Evolutionary conservation across 2,113 vertebrate species (phyloP).

Genomic region (Bettongia penicillata): DNA sequence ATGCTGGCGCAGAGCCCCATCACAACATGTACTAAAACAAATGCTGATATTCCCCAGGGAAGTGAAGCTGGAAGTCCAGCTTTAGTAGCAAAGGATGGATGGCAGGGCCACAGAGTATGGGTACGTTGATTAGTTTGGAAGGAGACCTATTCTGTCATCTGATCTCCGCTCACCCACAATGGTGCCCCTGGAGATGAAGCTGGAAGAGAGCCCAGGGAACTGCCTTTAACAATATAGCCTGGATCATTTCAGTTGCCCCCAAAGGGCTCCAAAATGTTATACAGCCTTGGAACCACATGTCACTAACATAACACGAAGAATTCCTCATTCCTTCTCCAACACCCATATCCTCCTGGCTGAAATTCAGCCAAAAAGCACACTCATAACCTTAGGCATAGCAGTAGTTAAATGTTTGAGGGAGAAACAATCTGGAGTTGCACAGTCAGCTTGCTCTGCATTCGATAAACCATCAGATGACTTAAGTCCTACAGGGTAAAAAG

Average conservation of each 20-base stretch:
- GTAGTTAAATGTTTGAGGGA: slow-evolving; percentile 42
- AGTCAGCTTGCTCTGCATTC: slow-evolving; percentile 35
- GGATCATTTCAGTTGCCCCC: slow-evolving; percentile 44
- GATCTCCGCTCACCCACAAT: slow-evolving; percentile 30
- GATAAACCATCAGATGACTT: slow-evolving; percentile 31
- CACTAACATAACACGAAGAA: slow-evolving; percentile 28
- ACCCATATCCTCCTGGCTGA: slow-evolving; percentile 41
- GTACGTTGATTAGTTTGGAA: slow-evolving; percentile 22
- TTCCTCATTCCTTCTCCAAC: slow-evolving; percentile 9
- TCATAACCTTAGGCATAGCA: neutral
- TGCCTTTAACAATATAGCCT: slow-evolving; percentile 39
- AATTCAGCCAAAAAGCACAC: slow-evolving; percentile 35
- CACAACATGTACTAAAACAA: neutral
- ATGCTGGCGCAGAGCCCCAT: slow-evolving; percentile 44
- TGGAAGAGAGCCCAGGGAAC: slow-evolving; percentile 55
- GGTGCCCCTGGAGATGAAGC: slow-evolving; percentile 40
- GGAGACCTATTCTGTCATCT: slow-evolving; percentile 52
- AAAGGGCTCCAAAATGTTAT: slow-evolving; percentile 39
- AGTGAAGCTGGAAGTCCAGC: slow-evolving; percentile 53
- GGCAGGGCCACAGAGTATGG: slow-evolving; percentile 32
- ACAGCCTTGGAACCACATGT: slow-evolving; percentile 41
- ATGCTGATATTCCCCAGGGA: neutral
- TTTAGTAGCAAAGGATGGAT: slow-evolving; percentile 29
- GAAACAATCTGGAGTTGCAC: slow-evolving; percentile 37
- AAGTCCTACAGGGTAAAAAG: slow-evolving; percentile 49